Conservation (phyloP, 2,888 invertebrate genomes). For the Synanthedon andrenaeformis region DNA sequence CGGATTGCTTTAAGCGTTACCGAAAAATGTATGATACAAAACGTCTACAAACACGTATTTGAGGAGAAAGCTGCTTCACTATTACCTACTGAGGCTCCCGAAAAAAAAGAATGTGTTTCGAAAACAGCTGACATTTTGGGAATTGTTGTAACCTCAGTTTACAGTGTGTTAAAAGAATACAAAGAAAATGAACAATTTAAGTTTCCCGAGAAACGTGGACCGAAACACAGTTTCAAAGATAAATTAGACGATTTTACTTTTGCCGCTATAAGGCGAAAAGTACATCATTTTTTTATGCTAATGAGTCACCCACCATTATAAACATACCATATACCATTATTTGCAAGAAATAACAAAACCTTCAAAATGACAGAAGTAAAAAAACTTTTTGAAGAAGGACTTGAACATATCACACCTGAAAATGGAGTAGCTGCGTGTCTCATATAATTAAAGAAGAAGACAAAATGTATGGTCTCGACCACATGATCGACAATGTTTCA, state of each 20-base stretch:
- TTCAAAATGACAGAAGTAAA: conserved; percentile 6
- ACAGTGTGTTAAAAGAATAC: conserved; percentile 11
- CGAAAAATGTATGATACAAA: conserved; percentile 12
- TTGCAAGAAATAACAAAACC: conserved; percentile 2
- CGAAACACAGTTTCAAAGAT: conserved; percentile 16
- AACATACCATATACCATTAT: conserved; percentile 8
- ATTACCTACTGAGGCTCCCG: conserved; percentile 8
- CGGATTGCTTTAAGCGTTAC: conserved; percentile 9
- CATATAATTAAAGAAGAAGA: conserved; percentile 11
- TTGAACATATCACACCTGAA: conserved; percentile 7
- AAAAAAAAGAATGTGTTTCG: conserved; percentile 7
- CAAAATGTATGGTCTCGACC: conserved; percentile 8
- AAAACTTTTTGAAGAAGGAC: conserved; percentile 7
- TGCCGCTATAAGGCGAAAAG: conserved; percentile 14
- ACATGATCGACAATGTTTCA: conserved; percentile 7
- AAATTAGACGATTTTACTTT: conserved; percentile 17
- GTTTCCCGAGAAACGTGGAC: conserved; percentile 9
- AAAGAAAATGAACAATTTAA: conserved; percentile 14
- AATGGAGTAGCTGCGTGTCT: conserved; percentile 8
- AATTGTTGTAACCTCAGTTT: conserved; percentile 12
- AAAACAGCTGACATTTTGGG: conserved; percentile 12
- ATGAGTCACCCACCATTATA: conserved; percentile 14
- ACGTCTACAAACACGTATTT: conserved; percentile 15
- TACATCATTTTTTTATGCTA: conserved; percentile 16
- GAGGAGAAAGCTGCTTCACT: conserved; percentile 11